Evolutionary conservation across 2,113 vertebrate genomes (phyloP).

Genomic region (Xiphorhynchus elegans): DNA sequence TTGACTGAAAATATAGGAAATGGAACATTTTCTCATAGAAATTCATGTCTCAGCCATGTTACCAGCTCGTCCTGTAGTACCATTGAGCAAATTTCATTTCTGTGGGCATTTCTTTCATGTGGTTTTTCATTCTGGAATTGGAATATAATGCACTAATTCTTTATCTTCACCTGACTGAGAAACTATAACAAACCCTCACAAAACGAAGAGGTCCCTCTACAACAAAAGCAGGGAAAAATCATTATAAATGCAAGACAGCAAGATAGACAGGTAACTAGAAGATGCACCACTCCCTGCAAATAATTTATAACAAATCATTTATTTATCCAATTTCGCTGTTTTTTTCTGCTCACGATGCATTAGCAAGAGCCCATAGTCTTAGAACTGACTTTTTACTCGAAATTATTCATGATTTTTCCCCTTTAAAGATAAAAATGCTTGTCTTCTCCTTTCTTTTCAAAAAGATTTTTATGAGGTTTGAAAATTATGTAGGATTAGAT

Average conservation of each 20-base stretch:
- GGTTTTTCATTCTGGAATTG: background rate
- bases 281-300: constrained; percentile 40
- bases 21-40: background rate
- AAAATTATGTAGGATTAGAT: background rate
- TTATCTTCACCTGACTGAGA: constrained; percentile 10
- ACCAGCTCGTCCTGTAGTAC: background rate
- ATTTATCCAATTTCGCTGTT: constrained; percentile 51
- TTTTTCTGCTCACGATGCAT: constrained; percentile 4
- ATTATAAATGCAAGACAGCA: constrained; percentile 42
- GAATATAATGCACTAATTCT: background rate
- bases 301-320: constrained; percentile 68
- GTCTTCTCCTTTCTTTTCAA: background rate
- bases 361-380: background rate
- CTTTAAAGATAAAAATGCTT: constrained; percentile 37
- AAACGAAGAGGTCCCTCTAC: background rate
- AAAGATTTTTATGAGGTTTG: background rate
- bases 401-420: constrained; percentile 49
- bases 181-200: background rate
- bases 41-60: background rate
- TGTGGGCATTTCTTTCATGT: background rate
- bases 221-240: constrained; percentile 20
- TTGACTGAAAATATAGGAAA: background rate
- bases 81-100: background rate
- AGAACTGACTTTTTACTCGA: constrained; percentile 20
- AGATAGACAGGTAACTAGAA: constrained; percentile 32